Conservation (phyloP, 2,888 invertebrate species). For the Heliconius ethilla region DNA sequence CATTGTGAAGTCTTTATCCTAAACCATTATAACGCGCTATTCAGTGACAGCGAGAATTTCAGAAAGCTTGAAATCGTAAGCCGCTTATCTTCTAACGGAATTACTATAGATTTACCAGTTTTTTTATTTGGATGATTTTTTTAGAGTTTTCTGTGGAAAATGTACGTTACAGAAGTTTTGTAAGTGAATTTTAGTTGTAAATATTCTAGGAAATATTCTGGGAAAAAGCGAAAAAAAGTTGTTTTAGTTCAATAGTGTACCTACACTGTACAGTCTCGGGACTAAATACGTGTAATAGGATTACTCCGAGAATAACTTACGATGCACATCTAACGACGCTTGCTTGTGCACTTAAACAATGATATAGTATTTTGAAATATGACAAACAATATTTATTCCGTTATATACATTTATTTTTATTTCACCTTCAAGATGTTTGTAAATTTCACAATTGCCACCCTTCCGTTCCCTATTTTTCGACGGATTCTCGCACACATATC, state of each 20-base stretch:
- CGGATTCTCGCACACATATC: too few species aligned
- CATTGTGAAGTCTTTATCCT: conserved; percentile 23
- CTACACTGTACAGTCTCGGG: not conserved
- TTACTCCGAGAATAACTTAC: conserved; percentile 34
- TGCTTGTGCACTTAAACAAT: conserved; percentile 30
- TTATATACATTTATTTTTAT: not conserved
- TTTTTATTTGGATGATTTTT: not conserved
- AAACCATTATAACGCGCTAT: conserved; percentile 17
- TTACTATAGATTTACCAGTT: conserved; percentile 1
- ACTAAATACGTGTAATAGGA: conserved; percentile 36
- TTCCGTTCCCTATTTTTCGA: too few species aligned
- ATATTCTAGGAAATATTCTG: not conserved
- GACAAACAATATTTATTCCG: not conserved
- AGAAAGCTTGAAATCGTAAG: conserved; percentile 14
- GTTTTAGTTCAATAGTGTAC: conserved; percentile 20
- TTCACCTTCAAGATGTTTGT: too few species aligned
- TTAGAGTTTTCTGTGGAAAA: not conserved
- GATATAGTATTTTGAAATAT: conserved; percentile 23
- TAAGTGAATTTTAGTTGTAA: not conserved
- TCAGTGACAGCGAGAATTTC: conserved; percentile 18
- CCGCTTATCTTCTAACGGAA: conserved; percentile 3
- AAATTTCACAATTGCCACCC: too few species aligned
- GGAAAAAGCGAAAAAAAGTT: conserved; percentile 2
- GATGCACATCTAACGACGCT: conserved; percentile 28
- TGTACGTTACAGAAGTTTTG: not conserved